A percentile compares a stretch with the other conserved stretches of the same genome.
Conservation (phyloP, 2,113 vertebrate species). For the Malurus elegans region DNA sequence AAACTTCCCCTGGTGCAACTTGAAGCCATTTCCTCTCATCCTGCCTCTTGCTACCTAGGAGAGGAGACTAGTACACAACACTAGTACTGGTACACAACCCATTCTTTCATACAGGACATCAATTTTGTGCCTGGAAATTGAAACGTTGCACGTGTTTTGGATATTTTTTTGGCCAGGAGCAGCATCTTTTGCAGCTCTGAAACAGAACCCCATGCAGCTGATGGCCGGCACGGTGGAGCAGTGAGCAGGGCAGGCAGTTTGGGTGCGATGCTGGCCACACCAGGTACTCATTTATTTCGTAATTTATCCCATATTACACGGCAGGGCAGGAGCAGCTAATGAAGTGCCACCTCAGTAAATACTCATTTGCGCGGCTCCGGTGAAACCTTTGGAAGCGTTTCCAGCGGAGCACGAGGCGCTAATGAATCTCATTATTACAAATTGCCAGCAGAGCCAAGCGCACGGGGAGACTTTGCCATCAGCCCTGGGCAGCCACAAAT, state of each 20-base stretch:
- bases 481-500: not conserved
- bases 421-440: conserved; percentile 26
- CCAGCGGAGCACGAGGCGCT: not conserved
- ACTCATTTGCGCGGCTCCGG: not conserved
- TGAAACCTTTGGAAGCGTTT: conserved; percentile 17
- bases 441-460: not conserved
- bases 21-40: not conserved
- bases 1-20: not conserved
- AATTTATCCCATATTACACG: not conserved
- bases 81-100: accelerated
- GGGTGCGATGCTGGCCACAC: not conserved
- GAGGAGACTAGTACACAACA: not conserved
- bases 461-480: not conserved
- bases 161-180: not conserved
- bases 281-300: not conserved
- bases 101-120: not conserved
- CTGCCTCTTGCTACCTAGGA: not conserved
- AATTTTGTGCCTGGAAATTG: not conserved
- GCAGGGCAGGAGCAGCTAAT: conserved; percentile 34
- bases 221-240: accelerated
- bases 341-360: conserved; percentile 40
- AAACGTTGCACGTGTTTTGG: not conserved
- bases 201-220: not conserved
- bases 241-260: not conserved
- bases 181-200: not conserved